Evolutionary conservation across 2,113 vertebrate species (phyloP), one percentile per base, ranked within the genome.

Genomic region (Machaerirhynchus nigripectus): DNA sequence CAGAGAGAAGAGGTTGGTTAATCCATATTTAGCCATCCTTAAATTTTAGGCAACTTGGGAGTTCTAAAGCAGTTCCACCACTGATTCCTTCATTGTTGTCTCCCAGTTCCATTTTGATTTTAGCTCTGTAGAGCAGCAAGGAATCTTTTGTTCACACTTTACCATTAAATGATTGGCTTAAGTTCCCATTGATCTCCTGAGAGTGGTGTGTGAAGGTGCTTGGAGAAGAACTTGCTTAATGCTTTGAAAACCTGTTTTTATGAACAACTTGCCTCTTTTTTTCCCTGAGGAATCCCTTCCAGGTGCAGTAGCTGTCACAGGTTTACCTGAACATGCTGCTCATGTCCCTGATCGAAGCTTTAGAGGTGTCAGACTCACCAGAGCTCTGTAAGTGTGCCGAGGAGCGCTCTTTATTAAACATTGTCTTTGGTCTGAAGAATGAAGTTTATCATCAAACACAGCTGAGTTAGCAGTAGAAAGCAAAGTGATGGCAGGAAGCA

Each of bases 271-370:
- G 31, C 6, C 11, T 55, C 21, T 40, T 16, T 27, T 4, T 76
- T 69, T n/a, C 47, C 30, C 46, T 35, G n/a, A 35, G 55, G 47
- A 76, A 31, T 91, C 77, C 61, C 24, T 46, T 68, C 16, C 61
- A 53, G 53, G 61, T 12, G 69, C 61, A 53, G 39, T 4, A 14
- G 40, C 21, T 49, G 44, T 28, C 9, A 2, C n/a, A 53, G 69
- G 46, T 53, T 47, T 44, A 28, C 23, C 23, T 60, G 69, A 7
- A 33, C 20, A 3, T 27, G 50, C 16, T 35, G 11, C 65, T 49
- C 30, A 0, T 30, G 39, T 20, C 19, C 19, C 55, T 24, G 23
- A 4, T 35, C 5, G 7, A 7, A 57, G 42, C 5, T 2, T 8
- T 4, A 0, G 18, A 56, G 40, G n/a, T 50, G 55, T 47, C 57